Conservation (phyloP, 2,113 vertebrate genomes). For the Pyxicephalus adspersus region DNA sequence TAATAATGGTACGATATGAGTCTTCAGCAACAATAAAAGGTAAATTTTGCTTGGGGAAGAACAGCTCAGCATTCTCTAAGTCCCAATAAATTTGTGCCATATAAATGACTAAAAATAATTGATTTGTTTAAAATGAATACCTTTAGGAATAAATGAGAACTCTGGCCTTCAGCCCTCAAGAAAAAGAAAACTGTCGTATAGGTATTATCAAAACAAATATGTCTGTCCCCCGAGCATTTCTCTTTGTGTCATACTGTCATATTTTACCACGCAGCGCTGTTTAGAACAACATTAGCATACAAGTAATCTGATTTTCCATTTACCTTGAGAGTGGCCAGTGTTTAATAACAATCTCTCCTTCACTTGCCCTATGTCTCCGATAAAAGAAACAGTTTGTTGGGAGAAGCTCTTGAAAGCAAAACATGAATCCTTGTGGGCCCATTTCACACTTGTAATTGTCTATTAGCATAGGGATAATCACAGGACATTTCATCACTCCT, state of each 20-base stretch:
- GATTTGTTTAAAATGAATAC: too few species aligned
- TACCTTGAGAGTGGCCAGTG: not conserved
- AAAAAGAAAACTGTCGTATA: too few species aligned
- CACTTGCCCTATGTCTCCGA: not conserved
- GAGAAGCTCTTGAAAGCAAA: not conserved
- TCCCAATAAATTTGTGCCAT: too few species aligned
- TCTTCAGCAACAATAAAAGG: too few species aligned
- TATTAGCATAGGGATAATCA: conserved; percentile 59
- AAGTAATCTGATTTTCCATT: conserved; percentile 4
- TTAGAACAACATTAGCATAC: conserved; percentile 1
- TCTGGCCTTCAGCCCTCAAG: too few species aligned
- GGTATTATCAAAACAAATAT: not conserved
- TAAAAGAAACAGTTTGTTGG: conserved; percentile 28
- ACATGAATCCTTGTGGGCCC: conserved; percentile 6
- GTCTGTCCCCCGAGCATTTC: not conserved
- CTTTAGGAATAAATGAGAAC: too few species aligned
- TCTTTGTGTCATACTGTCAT: not conserved
- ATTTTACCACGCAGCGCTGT: not conserved
- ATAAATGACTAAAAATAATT: too few species aligned
- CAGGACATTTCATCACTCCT: conserved; percentile 63
- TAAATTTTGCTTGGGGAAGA: too few species aligned
- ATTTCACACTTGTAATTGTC: conserved; percentile 44
- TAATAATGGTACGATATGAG: too few species aligned
- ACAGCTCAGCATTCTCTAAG: too few species aligned
- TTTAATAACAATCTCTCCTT: conserved; percentile 23